These are phyloP conservation scores for Vannuccia rotundouncinata DNA, from an alignment of 2,888 invertebrate species.

Conservation along the genomic window DNA sequence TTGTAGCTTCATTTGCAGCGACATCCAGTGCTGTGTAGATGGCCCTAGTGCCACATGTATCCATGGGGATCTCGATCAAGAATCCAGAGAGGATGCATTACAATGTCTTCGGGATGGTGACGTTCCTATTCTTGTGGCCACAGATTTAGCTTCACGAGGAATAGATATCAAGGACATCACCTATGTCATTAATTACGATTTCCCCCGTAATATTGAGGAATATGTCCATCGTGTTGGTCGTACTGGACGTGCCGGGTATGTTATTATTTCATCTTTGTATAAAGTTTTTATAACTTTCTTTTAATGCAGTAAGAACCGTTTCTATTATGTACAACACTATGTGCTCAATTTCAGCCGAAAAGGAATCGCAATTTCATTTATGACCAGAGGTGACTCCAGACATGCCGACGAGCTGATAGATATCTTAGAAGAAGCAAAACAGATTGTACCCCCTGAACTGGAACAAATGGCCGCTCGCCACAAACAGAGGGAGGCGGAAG, in stretches of 20 bases:
- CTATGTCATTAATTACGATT: conserved; percentile 85
- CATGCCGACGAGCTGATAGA: conserved; percentile 73
- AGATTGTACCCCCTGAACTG: conserved; percentile 70
- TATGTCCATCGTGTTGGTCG: conserved; percentile 92
- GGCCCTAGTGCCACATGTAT: conserved; percentile 7
- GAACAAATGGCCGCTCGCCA: conserved; percentile 64
- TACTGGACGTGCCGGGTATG: conserved; percentile 78
- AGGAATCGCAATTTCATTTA: conserved; percentile 74
- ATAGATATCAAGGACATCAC: conserved; percentile 66
- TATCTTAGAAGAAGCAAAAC: conserved; percentile 78
- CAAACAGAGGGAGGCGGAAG: conserved; percentile 56
- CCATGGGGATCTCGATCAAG: conserved; percentile 29
- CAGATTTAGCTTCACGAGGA: conserved; percentile 88
- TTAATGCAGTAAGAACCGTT: too few species aligned
- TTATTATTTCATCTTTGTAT: not conserved
- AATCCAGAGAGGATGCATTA: conserved; percentile 15
- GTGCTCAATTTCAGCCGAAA: conserved; percentile 58
- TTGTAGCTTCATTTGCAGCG: conserved; percentile 2
- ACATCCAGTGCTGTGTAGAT: not conserved
- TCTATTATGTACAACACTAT: too few species aligned
- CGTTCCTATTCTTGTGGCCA: conserved; percentile 71
- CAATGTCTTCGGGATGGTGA: not conserved
- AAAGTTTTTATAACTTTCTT: too few species aligned
- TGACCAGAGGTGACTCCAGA: conserved; percentile 72
- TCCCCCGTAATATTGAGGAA: conserved; percentile 86